Percentiles rank a stretch among this genome's conserved stretches.
Conservation (phyloP, 2,888 invertebrate genomes). For the Apamea anceps region DNA sequence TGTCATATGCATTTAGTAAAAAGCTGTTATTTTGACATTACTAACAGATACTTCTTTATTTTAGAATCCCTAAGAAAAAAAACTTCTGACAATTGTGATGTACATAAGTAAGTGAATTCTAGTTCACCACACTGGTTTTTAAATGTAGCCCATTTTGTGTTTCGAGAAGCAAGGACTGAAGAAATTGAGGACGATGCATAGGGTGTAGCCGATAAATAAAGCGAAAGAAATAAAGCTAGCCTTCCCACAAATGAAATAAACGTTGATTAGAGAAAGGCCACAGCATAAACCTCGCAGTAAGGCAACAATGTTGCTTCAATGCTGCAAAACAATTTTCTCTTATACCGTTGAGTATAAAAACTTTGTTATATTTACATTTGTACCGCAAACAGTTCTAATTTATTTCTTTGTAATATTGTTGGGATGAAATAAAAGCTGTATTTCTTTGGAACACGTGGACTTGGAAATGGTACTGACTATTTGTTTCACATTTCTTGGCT, state of each 20-base stretch:
- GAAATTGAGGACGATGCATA: neutral
- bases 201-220: neutral
- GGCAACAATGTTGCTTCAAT: conserved; percentile 39
- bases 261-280: conserved; percentile 37
- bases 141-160: neutral
- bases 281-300: conserved; percentile 36
- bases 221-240: neutral
- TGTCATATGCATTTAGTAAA: too few species aligned
- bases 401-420: conserved; percentile 31
- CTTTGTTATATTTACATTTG: conserved; percentile 34
- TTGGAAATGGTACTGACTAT: neutral
- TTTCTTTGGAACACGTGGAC: conserved; percentile 4
- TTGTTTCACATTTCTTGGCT: neutral
- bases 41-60: too few species aligned
- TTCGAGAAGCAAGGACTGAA: neutral
- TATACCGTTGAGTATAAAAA: conserved; percentile 53
- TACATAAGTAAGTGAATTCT: neutral
- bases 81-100: neutral
- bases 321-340: conserved; percentile 54
- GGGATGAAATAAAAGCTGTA: conserved; percentile 19
- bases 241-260: conserved; percentile 33
- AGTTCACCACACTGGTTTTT: neutral
- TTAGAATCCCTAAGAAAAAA: neutral
- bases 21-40: too few species aligned
- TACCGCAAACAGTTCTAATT: conserved; percentile 46